phyloP scores from a whole-genome alignment of 1,140 invertebrate genomes.

The Linepithema humile region DNA sequence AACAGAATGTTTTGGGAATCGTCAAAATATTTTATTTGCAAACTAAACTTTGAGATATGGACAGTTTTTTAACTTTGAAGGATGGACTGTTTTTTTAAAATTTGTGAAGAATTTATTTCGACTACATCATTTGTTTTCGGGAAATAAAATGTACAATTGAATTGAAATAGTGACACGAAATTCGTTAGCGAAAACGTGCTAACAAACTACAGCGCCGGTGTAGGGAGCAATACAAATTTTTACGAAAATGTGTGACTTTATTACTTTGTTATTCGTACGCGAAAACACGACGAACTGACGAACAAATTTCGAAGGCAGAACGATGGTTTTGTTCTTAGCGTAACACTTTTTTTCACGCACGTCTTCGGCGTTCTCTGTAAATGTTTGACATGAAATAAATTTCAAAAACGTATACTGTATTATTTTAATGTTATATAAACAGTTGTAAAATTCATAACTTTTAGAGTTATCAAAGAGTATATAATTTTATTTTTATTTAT shows the following conservation, averaged over 20 bases:
- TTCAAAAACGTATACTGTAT: background rate
- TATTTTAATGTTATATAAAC: background rate
- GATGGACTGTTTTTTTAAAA: background rate
- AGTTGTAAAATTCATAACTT: background rate
- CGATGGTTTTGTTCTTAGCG: background rate
- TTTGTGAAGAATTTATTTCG: constrained; percentile 28
- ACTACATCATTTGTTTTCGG: constrained; percentile 12
- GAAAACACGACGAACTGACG: background rate
- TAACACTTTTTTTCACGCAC: background rate
- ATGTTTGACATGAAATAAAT: background rate
- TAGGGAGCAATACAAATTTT: constrained; percentile 42
- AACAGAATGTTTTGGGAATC: no score
- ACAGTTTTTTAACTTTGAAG: constrained; percentile 1
- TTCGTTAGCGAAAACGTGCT: constrained; percentile 36
- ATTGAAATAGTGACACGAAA: constrained; percentile 2
- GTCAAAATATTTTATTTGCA: background rate
- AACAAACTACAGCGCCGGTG: constrained; percentile 22
- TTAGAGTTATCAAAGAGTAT: no score
- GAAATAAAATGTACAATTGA: constrained; percentile 48
- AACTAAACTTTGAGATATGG: background rate
- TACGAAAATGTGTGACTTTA: constrained; percentile 27
- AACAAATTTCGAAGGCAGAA: constrained; percentile 1
- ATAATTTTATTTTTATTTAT: no score
- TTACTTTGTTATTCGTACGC: constrained; percentile 3
- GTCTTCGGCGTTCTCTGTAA: background rate